These are phyloP conservation scores for Penaeus japonicus DNA, from an alignment of 1,140 invertebrate species.

Conservation along the genomic window DNA sequence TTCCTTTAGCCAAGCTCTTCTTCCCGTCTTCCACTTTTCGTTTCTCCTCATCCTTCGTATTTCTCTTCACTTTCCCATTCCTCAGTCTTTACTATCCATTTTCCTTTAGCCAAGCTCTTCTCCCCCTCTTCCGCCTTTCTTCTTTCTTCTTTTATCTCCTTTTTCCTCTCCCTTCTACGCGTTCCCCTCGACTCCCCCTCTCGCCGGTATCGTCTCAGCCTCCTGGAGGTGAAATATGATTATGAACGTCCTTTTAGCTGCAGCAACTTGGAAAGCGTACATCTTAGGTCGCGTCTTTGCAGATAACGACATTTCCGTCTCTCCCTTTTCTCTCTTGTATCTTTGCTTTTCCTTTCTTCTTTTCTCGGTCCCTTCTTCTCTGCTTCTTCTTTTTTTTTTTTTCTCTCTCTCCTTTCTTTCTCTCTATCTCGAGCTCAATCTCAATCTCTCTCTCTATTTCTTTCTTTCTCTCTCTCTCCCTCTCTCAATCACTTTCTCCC, in stretches of 20 bases:
- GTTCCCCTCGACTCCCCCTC: background rate
- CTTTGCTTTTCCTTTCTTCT: background rate
- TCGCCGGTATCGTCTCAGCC: background rate
- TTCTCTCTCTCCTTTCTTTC: too few species aligned
- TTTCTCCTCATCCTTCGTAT: too few species aligned
- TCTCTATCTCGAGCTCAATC: too few species aligned
- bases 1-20: too few species aligned
- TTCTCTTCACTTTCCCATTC: too few species aligned
- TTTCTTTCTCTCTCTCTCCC: too few species aligned
- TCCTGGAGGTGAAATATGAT: constrained; percentile 11
- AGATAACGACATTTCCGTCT: background rate
- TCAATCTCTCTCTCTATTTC: too few species aligned
- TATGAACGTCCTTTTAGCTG: constrained; percentile 4
- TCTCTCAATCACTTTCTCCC: too few species aligned
- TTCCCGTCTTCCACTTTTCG: too few species aligned
- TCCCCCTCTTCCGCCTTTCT: background rate
- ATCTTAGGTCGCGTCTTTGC: constrained; percentile 10
- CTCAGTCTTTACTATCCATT: too few species aligned
- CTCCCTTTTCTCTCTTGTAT: background rate
- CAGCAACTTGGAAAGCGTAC: constrained; percentile 10
- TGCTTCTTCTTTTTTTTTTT: too few species aligned
- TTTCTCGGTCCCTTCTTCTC: too few species aligned
- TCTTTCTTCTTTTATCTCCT: background rate
- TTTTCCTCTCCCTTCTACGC: background rate
- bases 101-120: background rate